Percentiles rank a stretch among this genome's conserved stretches.
Conservation (phyloP, 1,140 invertebrate species). For the Adoxophyes honmai region DNA sequence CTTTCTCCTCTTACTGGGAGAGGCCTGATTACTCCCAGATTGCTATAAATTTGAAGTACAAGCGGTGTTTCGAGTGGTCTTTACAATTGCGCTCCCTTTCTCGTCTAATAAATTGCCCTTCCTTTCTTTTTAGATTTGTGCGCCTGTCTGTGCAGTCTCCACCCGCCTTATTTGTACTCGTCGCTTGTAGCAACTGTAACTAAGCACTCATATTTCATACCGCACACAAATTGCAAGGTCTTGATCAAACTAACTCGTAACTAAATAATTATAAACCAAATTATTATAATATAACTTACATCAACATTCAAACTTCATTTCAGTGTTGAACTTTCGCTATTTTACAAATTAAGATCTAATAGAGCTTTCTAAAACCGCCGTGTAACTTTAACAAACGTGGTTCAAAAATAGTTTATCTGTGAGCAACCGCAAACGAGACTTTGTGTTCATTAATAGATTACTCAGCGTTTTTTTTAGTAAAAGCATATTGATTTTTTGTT, state of each 20-base stretch:
- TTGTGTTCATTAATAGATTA: slow-evolving; percentile 30
- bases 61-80: slow-evolving; percentile 59
- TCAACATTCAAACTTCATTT: not conserved
- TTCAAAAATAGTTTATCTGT: slow-evolving; percentile 19
- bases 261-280: too few species aligned
- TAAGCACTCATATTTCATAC: too few species aligned
- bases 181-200: too few species aligned
- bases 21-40: slow-evolving; percentile 63
- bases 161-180: not conserved
- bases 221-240: too few species aligned
- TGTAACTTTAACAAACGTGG: not conserved
- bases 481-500: slow-evolving; percentile 26
- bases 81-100: slow-evolving; percentile 72
- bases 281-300: too few species aligned
- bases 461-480: slow-evolving; percentile 24
- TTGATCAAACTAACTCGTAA: too few species aligned
- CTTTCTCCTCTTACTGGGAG: slow-evolving; percentile 55
- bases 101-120: slow-evolving; percentile 69
- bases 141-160: slow-evolving; percentile 32
- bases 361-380: slow-evolving; percentile 9
- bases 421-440: slow-evolving; percentile 17
- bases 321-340: slow-evolving; percentile 20
- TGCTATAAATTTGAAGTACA: slow-evolving; percentile 72
- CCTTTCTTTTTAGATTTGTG: slow-evolving; percentile 64
- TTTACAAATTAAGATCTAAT: slow-evolving; percentile 14